Conservation (phyloP, 1,140 invertebrate genomes). For the Copidosoma floridanum region DNA sequence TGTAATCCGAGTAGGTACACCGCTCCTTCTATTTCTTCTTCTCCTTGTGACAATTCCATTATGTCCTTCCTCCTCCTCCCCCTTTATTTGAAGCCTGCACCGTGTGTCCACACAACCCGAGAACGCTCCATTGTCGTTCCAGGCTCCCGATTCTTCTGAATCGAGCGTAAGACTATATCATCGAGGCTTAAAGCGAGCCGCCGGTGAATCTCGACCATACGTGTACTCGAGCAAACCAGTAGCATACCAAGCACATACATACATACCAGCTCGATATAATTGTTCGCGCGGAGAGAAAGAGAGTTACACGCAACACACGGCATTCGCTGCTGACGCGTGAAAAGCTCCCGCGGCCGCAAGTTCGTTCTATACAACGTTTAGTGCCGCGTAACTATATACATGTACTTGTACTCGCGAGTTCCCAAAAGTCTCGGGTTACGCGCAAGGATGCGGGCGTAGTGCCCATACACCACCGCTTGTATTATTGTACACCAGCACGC, state of each 20-base stretch:
- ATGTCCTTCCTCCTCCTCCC: background rate
- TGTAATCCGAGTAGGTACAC: constrained; percentile 8
- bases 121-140: background rate
- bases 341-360: constrained; percentile 19
- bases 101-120: no score
- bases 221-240: no score
- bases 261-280: background rate
- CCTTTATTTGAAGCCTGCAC: no score
- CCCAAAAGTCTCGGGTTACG: constrained; percentile 45
- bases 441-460: constrained; percentile 28
- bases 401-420: constrained; percentile 22
- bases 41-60: constrained; percentile 11
- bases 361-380: no score
- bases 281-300: no score
- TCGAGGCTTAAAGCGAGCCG: background rate
- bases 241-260: no score
- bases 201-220: no score
- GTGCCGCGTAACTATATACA: background rate
- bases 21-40: no score
- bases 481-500: no score
- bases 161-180: constrained; percentile 13
- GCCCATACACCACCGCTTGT: no score
- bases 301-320: background rate
- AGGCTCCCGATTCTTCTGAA: constrained; percentile 2
- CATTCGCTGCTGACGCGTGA: constrained; percentile 5